phyloP scores from a whole-genome alignment of 2,113 vertebrate species.

The Tragelaphus imberbis region DNA sequence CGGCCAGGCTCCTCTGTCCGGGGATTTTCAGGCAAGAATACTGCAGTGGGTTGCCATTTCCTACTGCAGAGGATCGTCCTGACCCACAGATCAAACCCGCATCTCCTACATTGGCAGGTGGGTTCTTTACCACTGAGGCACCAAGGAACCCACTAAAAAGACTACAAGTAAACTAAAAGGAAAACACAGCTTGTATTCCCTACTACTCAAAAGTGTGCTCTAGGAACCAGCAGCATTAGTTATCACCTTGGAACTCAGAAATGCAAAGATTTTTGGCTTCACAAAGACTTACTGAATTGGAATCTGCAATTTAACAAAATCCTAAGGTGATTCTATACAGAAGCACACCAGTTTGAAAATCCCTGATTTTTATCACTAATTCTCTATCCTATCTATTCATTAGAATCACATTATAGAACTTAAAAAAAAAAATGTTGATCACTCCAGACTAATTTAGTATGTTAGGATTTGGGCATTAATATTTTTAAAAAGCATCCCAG shows the following conservation, averaged over 20 bases:
- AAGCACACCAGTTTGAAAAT: not conserved
- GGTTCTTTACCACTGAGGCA: not conserved
- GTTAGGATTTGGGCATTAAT: not conserved
- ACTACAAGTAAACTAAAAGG: not conserved
- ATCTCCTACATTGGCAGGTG: not conserved
- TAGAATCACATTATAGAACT: not conserved
- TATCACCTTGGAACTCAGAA: not conserved
- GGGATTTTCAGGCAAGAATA: not conserved
- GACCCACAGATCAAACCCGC: not conserved
- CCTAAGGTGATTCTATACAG: not conserved
- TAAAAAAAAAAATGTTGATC: not conserved
- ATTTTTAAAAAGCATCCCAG: not conserved
- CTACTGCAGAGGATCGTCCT: not conserved
- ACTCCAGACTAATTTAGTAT: not conserved
- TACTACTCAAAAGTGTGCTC: not conserved
- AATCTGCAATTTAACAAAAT: not conserved
- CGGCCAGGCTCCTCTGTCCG: not conserved
- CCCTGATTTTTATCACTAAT: conserved; percentile 14
- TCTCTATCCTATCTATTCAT: not conserved
- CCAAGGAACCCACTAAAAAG: not conserved
- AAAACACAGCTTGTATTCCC: not conserved
- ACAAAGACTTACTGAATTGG: not conserved
- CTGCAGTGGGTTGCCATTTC: not conserved
- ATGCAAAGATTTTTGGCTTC: not conserved
- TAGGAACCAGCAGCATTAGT: not conserved